Evolutionary conservation across 2,888 invertebrate species (phyloP), one percentile per base, ranked within the genome.

Genomic region (Melieria crassipennis): DNA sequence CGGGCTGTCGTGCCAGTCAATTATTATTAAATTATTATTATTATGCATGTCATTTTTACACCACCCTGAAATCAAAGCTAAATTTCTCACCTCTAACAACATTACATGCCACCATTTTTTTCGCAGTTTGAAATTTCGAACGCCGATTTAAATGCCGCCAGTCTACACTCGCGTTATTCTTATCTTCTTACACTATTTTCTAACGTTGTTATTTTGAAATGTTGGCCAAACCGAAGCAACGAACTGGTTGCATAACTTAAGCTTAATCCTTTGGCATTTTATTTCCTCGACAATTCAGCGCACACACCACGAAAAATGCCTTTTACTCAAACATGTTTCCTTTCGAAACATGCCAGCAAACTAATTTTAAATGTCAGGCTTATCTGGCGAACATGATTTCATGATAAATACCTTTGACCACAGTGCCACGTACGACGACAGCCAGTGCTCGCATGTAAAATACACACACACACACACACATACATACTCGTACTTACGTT

Each of bases 301-400:
- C 30, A 30, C 30, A 30, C 30, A 30, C 30, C 30, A 30, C 30
- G 30, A 30, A 30, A 30, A 30, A 30, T 30, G 30, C 30, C 30
- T 30, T 30, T 30, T 30, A 1, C 30, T 30, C 30, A 30, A 30
- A 30, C 30, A 30, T 61, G 47, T 62, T 65, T 60, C 30, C 47
- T 61, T 62, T n/a, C 46, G 70, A 65, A 75, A 75, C 70, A 75
- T 76, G 75, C 77, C 75, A 73, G 74, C 75, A 78, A 78, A 78
- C 84, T 84, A 83, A 83, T 83, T 83, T 84, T 79, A 83, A 82
- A 82, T 83, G 85, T 84, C 85, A 78, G 78, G 79, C 84, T 84
- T 84, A 84, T 84, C 84, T 78, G 75, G 65, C 76, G 77, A 81
- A 82, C 82, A 82, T 82, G 84, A 83, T 81, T 78, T 77, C 79